Conservation (phyloP, 2,113 vertebrate species). For the Anolis sagrei region DNA sequence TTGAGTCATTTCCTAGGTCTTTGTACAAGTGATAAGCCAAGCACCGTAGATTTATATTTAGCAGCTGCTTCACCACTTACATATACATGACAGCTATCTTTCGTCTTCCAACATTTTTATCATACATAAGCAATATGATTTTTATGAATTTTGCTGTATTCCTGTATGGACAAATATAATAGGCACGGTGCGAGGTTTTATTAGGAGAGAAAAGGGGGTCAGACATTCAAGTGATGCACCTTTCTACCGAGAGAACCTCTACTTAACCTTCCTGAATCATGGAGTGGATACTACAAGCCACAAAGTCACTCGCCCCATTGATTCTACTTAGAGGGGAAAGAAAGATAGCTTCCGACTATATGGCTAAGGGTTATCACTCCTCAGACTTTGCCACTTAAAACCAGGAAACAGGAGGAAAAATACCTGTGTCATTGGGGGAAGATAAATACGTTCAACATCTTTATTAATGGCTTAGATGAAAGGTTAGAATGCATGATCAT, state of each 20-base stretch:
- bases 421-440: too few species aligned
- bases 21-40: neutral
- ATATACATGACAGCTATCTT: constrained; percentile 25
- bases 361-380: neutral
- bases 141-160: neutral
- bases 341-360: too few species aligned
- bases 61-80: constrained; percentile 34
- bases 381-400: neutral
- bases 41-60: constrained; percentile 55
- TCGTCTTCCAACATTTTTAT: constrained; percentile 15
- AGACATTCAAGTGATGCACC: neutral
- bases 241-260: neutral
- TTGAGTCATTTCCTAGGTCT: neutral
- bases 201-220: neutral
- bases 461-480: too few species aligned
- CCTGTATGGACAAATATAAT: too few species aligned
- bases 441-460: too few species aligned
- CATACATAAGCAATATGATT: constrained; percentile 20
- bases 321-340: neutral
- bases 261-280: neutral
- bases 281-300: neutral
- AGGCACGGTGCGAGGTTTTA: neutral
- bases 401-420: too few species aligned
- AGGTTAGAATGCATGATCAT: too few species aligned
- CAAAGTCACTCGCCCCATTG: neutral